Conservation (phyloP, 2,797 vertebrate species). For the Enteromius treurensis region DNA sequence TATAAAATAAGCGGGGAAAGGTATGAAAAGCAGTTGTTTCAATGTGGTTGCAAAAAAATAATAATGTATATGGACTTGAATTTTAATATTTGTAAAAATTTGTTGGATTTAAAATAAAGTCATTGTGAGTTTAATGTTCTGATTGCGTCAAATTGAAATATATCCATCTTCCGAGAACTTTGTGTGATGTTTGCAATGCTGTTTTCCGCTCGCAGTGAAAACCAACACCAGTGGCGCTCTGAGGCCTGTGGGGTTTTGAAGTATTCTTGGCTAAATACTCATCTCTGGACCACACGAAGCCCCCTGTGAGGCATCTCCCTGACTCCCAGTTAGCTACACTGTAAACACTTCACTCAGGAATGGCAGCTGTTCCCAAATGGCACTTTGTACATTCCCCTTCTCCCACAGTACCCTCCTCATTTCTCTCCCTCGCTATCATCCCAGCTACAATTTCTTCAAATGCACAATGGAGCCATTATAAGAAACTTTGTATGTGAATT, state of each 20-base stretch:
- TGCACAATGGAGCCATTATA: slow-evolving; percentile 17
- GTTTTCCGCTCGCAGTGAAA: slow-evolving; percentile 41
- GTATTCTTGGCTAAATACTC: slow-evolving; percentile 53
- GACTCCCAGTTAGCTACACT: slow-evolving; percentile 53
- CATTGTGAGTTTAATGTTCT: background rate
- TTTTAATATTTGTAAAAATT: background rate
- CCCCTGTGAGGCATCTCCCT: slow-evolving; percentile 23
- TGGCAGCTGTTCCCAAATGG: slow-evolving; percentile 60
- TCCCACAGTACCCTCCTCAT: background rate
- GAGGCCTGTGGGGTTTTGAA: slow-evolving; percentile 42
- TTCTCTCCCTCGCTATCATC: background rate
- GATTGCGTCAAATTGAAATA: background rate
- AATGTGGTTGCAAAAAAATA: background rate
- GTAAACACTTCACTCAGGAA: slow-evolving; percentile 61
- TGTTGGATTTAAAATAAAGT: background rate
- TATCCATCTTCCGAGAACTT: background rate
- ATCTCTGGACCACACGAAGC: slow-evolving; percentile 42
- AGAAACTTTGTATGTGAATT: background rate
- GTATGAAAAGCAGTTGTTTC: background rate
- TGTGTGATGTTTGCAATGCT: slow-evolving; percentile 23
- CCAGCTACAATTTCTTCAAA: background rate
- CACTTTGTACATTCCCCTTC: slow-evolving; percentile 42
- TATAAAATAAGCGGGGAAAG: background rate
- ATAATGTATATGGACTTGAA: background rate
- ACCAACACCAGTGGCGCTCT: slow-evolving; percentile 34